phyloP scores from a whole-genome alignment of 2,113 vertebrate genomes.

The Choloepus hoffmanni region DNA sequence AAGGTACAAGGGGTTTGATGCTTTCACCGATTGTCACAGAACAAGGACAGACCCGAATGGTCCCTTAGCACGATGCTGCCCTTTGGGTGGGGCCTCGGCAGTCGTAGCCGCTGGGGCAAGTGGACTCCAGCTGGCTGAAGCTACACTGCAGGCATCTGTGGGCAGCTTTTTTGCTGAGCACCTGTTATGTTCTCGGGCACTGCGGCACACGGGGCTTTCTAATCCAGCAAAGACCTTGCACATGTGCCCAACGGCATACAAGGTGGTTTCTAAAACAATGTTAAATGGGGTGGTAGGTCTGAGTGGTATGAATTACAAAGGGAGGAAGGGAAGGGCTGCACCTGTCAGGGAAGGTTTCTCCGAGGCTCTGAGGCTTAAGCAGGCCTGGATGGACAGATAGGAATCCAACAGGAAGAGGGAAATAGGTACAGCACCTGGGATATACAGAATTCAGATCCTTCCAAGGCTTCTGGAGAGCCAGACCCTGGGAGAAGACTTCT shows the following conservation, averaged over 20 bases:
- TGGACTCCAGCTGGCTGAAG: neutral
- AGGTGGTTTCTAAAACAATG: neutral
- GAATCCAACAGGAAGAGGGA: neutral
- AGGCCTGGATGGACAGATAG: neutral
- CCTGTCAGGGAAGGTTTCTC: neutral
- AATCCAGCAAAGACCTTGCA: neutral
- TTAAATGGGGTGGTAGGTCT: neutral
- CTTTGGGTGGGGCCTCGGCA: fast-evolving
- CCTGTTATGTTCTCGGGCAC: neutral
- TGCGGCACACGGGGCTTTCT: neutral
- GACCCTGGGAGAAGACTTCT: neutral
- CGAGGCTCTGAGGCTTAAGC: neutral
- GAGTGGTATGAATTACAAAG: neutral
- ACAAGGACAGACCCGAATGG: neutral
- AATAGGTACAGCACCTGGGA: neutral
- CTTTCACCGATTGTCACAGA: neutral
- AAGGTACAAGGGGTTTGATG: slow-evolving; percentile 88
- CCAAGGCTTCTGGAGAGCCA: neutral
- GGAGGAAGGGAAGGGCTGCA: neutral
- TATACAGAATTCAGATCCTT: neutral
- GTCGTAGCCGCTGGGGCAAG: fast-evolving
- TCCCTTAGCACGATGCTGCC: neutral
- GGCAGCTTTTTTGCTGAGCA: neutral
- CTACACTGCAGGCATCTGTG: fast-evolving
- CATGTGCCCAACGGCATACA: fast-evolving